Percentiles rank a stretch among this genome's conserved stretches.
Evolutionary conservation across 2,113 vertebrate species (phyloP).

Genomic region (Catharus minimus): DNA sequence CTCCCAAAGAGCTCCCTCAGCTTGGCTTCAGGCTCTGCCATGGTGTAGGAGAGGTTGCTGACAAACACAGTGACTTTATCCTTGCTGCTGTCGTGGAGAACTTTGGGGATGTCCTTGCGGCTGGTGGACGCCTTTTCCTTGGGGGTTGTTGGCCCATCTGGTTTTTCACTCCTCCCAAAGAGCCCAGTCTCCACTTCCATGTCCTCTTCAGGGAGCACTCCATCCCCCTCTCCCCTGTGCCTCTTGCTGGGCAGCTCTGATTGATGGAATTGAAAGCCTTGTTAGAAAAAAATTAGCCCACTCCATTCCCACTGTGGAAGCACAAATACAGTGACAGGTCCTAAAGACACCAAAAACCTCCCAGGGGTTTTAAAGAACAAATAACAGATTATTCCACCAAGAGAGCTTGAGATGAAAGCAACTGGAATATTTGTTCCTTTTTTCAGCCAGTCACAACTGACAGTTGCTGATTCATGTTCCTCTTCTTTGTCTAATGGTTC

Average conservation of each 20-base stretch:
- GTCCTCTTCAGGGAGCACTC: slow-evolving; percentile 29
- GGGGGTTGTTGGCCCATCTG: slow-evolving; percentile 18
- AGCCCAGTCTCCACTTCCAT: slow-evolving; percentile 77
- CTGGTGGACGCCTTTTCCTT: slow-evolving; percentile 67
- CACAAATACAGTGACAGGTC: neutral
- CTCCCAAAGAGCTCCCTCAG: slow-evolving; percentile 82
- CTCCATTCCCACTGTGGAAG: neutral
- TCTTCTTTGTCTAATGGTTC: neutral
- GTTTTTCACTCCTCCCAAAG: slow-evolving; percentile 65
- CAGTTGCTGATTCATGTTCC: neutral
- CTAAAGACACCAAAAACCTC: neutral
- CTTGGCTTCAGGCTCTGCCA: slow-evolving; percentile 83
- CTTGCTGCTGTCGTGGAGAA: slow-evolving; percentile 81
- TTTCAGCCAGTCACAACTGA: neutral
- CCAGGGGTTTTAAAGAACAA: neutral
- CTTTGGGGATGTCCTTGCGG: slow-evolving; percentile 68
- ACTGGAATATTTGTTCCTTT: neutral
- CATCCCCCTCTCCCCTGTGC: slow-evolving; percentile 72
- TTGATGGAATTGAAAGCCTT: neutral
- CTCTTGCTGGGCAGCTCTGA: slow-evolving; percentile 82
- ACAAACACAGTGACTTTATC: slow-evolving; percentile 88
- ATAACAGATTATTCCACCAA: neutral
- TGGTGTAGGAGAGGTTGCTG: slow-evolving; percentile 90
- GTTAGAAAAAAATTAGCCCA: neutral
- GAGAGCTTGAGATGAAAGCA: neutral